Percentiles rank a stretch among this genome's conserved stretches.
These are phyloP conservation scores for Hyperopisus bebe DNA, from an alignment of 2,113 vertebrate species.

Conservation along the genomic window DNA sequence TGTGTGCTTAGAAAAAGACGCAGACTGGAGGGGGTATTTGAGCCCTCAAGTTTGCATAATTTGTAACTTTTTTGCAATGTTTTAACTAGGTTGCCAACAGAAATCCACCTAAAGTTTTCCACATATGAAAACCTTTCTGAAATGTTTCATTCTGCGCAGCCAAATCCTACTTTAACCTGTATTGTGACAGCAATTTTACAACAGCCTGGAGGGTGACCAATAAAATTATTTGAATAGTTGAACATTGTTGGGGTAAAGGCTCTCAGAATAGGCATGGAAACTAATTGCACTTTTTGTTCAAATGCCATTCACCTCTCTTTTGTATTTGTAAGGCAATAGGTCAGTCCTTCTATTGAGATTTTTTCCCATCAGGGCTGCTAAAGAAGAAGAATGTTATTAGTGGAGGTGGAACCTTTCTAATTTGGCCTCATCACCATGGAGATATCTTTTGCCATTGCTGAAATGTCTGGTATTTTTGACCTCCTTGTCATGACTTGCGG, in stretches of 20 bases:
- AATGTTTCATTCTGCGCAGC: not conserved
- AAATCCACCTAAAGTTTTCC: not conserved
- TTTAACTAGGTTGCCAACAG: not conserved
- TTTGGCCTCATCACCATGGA: conserved; percentile 24
- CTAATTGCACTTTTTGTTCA: conserved; percentile 9
- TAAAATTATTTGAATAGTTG: conserved; percentile 2
- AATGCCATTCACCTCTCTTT: not conserved
- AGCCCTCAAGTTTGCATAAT: not conserved
- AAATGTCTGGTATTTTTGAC: conserved; percentile 14
- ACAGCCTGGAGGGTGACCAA: not conserved
- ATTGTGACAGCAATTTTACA: not conserved
- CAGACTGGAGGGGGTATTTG: not conserved
- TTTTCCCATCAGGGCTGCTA: conserved; percentile 1
- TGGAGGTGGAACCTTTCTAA: conserved; percentile 8
- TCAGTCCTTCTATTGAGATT: not conserved
- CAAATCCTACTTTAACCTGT: too few relatives aligned
- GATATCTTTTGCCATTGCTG: conserved; percentile 14
- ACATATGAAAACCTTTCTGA: not conserved
- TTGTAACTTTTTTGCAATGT: not conserved
- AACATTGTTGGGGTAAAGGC: not conserved
- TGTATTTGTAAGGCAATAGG: conserved; percentile 6
- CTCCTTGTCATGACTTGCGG: not conserved
- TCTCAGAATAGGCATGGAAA: conserved; percentile 2
- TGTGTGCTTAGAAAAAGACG: not conserved
- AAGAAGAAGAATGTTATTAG: conserved; percentile 11